Evolutionary conservation across 2,113 vertebrate genomes (phyloP), one percentile per base, ranked within the genome.

Genomic region (Copsychus sechellarum): DNA sequence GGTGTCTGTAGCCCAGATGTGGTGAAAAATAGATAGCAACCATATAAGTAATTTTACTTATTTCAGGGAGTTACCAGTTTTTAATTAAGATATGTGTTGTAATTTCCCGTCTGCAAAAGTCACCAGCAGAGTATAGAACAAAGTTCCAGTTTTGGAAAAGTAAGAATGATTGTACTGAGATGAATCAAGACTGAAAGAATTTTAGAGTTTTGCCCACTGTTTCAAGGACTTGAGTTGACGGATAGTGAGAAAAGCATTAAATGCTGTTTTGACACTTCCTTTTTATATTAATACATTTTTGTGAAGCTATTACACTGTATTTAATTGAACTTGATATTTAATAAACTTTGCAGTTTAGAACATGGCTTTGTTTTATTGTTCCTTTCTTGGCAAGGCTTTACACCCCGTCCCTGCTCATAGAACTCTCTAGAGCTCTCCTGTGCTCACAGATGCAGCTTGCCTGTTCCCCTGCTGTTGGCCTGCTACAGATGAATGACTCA

Each of bases 251-350:
- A 73, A 77, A 73, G 42, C 58, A 73, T 22, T n/a, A 78, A 94
- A 80, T 45, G 60, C 51, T 95, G 33, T 77, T 88, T 36, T 83
- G 28, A 40, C 23, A 40, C 26, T 38, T 72, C 23, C 12, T 90
- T 92, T 90, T 86, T 76, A 19, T 73, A 61, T 43, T 5, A 81
- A 56, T 45, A 79, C 3, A 61, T 26, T 85, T 91, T 88, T 95
- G 70, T 90, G 88, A 93, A 42, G 71, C 13, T 86, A 45, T 57
- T 43, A 38, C 10, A 38, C 23, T 91, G 42, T 89, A 78, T 78
- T 81, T 93, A 94, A 54, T 86, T 91, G 29, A 71, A 62, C 12
- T 88, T 83, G 43, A 26, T 92, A 88, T 78, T 96, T 88, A 95
- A 95, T 94, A 92, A 96, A 65, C 11, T 88, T 88, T 73, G 19